These are phyloP conservation scores for Acleris sparsana DNA, from an alignment of 2,888 invertebrate genomes.

Conservation along the genomic window DNA sequence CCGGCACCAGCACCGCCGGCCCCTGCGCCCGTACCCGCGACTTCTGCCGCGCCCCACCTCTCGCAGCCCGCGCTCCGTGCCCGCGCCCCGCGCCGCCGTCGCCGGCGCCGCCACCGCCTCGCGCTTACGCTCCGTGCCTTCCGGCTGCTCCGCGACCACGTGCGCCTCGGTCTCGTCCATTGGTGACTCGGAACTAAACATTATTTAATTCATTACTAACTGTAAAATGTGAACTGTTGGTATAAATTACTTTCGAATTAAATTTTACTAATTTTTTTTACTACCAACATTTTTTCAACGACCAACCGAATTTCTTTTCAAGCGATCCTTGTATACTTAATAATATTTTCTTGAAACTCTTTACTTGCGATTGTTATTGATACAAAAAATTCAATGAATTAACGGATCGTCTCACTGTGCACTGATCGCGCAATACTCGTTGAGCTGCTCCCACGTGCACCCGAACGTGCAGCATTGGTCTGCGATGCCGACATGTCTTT, in stretches of 20 bases:
- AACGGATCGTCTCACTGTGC: constrained; percentile 58
- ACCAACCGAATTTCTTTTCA: too few species aligned
- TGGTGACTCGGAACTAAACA: constrained; percentile 66
- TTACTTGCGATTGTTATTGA: too few species aligned
- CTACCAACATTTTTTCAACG: too few species aligned
- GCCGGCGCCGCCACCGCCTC: constrained; percentile 46
- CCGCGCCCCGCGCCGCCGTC: constrained; percentile 45
- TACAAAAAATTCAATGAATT: too few species aligned
- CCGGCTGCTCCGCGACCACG: constrained; percentile 74
- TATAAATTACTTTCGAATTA: too few species aligned
- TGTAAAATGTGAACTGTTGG: too few species aligned
- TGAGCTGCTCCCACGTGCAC: constrained; percentile 71
- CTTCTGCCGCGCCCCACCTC: constrained; percentile 64
- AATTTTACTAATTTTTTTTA: too few species aligned
- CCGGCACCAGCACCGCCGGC: constrained; percentile 74
- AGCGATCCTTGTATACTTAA: too few species aligned
- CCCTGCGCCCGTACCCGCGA: constrained; percentile 71
- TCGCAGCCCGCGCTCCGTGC: constrained; percentile 52
- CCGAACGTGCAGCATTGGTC: constrained; percentile 75
- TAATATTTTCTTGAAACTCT: too few species aligned
- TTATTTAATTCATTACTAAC: constrained; percentile 9
- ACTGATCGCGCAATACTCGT: constrained; percentile 74
- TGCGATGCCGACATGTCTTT: constrained; percentile 70
- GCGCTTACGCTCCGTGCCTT: constrained; percentile 52
- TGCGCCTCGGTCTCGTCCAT: constrained; percentile 70